Evolutionary conservation across 2,113 vertebrate species (phyloP).

Genomic region (Marcusenius ussheri): DNA sequence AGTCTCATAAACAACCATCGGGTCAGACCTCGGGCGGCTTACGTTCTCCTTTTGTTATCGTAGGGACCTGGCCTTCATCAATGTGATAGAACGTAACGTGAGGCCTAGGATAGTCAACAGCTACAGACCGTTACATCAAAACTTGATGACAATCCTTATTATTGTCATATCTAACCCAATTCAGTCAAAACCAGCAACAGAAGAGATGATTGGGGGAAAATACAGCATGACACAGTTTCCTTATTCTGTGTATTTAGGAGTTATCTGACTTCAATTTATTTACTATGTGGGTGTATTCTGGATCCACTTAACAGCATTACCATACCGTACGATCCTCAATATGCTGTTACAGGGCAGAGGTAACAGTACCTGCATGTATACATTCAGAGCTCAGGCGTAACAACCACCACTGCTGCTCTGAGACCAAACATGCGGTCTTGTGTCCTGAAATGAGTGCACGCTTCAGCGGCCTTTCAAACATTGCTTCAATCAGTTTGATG

Average conservation of each 20-base stretch:
- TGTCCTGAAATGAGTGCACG: background rate
- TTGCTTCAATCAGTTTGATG: background rate
- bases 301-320: background rate
- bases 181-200: background rate
- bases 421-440: background rate
- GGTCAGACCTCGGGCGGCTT: background rate
- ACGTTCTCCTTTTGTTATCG: background rate
- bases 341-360: background rate
- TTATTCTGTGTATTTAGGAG: background rate
- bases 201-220: background rate
- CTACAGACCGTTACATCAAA: background rate
- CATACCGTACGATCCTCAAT: background rate
- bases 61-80: background rate
- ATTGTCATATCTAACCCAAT: background rate
- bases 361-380: background rate
- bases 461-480: background rate
- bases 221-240: background rate
- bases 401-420: background rate
- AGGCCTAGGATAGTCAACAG: background rate
- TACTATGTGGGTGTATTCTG: background rate
- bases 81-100: background rate
- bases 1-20: background rate
- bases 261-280: background rate
- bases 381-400: background rate
- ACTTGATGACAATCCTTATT: background rate